Percentiles rank a stretch among this genome's conserved stretches.
Conservation (phyloP, 2,888 invertebrate genomes). For the Caenorhabditis japonica region DNA sequence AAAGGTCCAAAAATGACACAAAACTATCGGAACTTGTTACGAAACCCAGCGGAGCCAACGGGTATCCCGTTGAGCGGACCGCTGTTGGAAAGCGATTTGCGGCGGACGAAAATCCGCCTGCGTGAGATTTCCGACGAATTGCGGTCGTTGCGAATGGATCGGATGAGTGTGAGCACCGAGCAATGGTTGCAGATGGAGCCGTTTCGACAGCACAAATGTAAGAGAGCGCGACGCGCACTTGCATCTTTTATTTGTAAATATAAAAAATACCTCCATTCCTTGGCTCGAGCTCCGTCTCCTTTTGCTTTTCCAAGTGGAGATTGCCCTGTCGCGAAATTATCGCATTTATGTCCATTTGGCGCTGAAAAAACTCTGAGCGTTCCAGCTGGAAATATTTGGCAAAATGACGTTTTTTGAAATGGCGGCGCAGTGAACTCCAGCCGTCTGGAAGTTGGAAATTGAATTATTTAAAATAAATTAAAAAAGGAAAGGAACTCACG, state of each 20-base stretch:
- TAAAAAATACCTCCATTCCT: no score
- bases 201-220: conserved; percentile 22
- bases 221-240: conserved; percentile 16
- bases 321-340: no score
- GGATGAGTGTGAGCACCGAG: conserved; percentile 41
- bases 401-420: neutral
- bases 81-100: conserved; percentile 47
- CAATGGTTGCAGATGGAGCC: conserved; percentile 35
- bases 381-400: no score
- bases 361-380: no score
- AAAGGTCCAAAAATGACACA: neutral
- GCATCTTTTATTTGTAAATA: conserved; percentile 1
- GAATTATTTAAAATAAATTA: neutral
- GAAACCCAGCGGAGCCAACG: conserved; percentile 18
- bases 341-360: no score
- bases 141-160: conserved; percentile 30
- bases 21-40: no score
- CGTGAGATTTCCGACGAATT: conserved; percentile 53
- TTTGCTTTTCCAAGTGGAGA: no score
- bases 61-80: conserved; percentile 38
- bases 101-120: conserved; percentile 41
- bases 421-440: conserved; percentile 5
- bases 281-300: no score
- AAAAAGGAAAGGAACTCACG: neutral
- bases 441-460: neutral